A percentile compares a stretch with the other conserved stretches of the same genome.
Evolutionary conservation across 2,888 invertebrate genomes (phyloP).

Genomic region (Melieria omissa): DNA sequence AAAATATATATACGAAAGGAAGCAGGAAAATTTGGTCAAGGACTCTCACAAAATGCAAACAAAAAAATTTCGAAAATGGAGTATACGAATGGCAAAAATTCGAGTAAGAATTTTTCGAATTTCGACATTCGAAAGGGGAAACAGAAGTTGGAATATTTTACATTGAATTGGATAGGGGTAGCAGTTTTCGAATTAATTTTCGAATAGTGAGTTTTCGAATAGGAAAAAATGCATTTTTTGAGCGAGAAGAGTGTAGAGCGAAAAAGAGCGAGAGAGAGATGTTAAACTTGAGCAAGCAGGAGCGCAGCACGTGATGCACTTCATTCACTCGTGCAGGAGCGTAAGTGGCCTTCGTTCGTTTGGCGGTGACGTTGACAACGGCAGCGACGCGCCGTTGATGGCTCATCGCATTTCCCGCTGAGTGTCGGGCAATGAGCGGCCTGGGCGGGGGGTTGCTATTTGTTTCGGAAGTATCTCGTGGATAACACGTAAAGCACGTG

Average conservation of each 20-base stretch:
- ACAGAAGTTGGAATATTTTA: background rate
- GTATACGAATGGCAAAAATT: constrained; percentile 11
- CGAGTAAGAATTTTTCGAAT: constrained; percentile 20
- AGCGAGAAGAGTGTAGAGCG: background rate
- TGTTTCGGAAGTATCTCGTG: constrained; percentile 29
- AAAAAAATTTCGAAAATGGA: constrained; percentile 20
- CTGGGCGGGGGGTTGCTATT: constrained; percentile 20
- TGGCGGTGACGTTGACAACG: constrained; percentile 11
- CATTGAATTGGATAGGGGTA: constrained; percentile 17
- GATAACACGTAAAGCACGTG: constrained; percentile 41
- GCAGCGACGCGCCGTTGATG: background rate
- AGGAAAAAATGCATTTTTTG: background rate
- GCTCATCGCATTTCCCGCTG: background rate
- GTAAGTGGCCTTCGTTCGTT: constrained; percentile 4
- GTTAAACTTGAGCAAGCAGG: constrained; percentile 21
- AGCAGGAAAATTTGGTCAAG: constrained; percentile 55
- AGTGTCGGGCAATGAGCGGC: background rate
- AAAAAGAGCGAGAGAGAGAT: constrained; percentile 20
- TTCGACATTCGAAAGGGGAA: constrained; percentile 25
- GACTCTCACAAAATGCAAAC: constrained; percentile 44
- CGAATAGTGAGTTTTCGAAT: constrained; percentile 2
- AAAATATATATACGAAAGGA: constrained; percentile 23
- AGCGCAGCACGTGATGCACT: constrained; percentile 29
- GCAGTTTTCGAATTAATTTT: constrained; percentile 13
- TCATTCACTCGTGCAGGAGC: background rate